These are phyloP conservation scores for Vombatus ursinus DNA, from an alignment of 2,113 vertebrate species.

Conservation along the genomic window DNA sequence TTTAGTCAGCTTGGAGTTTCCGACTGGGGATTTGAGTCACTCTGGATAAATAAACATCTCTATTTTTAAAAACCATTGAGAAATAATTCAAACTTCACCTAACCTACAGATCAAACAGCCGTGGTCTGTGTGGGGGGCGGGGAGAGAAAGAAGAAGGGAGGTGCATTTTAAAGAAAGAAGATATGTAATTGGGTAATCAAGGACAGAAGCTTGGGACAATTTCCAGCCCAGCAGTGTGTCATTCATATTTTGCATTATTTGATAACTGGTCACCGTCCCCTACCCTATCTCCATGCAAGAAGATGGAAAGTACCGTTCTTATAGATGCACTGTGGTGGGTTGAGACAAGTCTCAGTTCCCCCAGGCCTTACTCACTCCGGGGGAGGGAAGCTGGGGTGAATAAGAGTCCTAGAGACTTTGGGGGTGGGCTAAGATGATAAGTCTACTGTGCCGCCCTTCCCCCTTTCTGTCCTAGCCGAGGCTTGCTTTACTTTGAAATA, in stretches of 20 bases:
- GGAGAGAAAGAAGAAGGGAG: neutral
- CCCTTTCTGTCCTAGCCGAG: neutral
- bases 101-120: slow-evolving; percentile 42
- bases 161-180: slow-evolving; percentile 40
- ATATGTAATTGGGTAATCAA: slow-evolving; percentile 15
- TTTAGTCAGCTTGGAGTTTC: slow-evolving; percentile 59
- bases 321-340: neutral
- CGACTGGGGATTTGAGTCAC: slow-evolving; percentile 41
- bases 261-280: neutral
- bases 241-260: slow-evolving; percentile 30
- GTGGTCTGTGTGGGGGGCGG: neutral
- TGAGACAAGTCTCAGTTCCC: slow-evolving; percentile 62
- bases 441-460: slow-evolving; percentile 21
- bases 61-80: slow-evolving; percentile 57
- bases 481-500: slow-evolving; percentile 63
- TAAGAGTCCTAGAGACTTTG: neutral
- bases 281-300: neutral
- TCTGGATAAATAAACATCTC: slow-evolving; percentile 29
- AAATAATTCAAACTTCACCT: slow-evolving; percentile 48
- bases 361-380: slow-evolving; percentile 46
- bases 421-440: slow-evolving; percentile 6
- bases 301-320: neutral
- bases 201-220: slow-evolving; percentile 13
- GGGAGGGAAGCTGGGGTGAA: slow-evolving; percentile 61
- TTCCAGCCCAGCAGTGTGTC: slow-evolving; percentile 3